phyloP scores from a whole-genome alignment of 2,888 invertebrate genomes.

The Tachina lurida region DNA sequence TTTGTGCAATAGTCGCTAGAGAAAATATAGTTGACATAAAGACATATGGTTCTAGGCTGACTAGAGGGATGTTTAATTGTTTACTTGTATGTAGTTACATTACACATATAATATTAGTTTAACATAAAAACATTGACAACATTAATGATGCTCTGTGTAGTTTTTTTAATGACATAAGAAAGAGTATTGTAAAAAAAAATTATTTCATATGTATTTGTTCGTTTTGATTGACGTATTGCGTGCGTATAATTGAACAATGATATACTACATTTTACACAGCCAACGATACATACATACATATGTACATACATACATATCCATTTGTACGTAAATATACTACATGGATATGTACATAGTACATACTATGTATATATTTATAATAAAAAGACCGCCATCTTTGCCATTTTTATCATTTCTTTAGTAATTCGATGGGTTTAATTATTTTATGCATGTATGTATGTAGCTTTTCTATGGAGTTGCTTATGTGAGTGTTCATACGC shows the following conservation, averaged over 20 bases:
- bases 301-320: neutral
- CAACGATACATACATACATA: neutral
- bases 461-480: neutral
- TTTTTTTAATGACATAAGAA: slow-evolving; percentile 72
- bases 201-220: slow-evolving; percentile 69
- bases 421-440: slow-evolving; percentile 56
- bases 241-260: slow-evolving; percentile 80
- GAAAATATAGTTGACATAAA: too few species aligned
- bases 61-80: too few species aligned
- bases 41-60: too few species aligned
- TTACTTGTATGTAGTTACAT: slow-evolving; percentile 5
- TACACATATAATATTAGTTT: neutral
- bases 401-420: slow-evolving; percentile 19
- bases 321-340: too few species aligned
- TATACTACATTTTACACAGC: slow-evolving; percentile 21
- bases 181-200: slow-evolving; percentile 72
- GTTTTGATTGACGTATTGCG: slow-evolving; percentile 83
- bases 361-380: neutral
- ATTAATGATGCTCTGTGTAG: slow-evolving; percentile 29
- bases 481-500: too few species aligned
- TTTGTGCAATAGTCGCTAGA: too few species aligned
- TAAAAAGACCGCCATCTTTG: slow-evolving; percentile 37
- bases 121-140: slow-evolving; percentile 17
- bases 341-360: neutral
- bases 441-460: slow-evolving; percentile 9